Evolutionary conservation across 2,888 invertebrate species (phyloP).

Genomic region (Aspidiotus destructor): DNA sequence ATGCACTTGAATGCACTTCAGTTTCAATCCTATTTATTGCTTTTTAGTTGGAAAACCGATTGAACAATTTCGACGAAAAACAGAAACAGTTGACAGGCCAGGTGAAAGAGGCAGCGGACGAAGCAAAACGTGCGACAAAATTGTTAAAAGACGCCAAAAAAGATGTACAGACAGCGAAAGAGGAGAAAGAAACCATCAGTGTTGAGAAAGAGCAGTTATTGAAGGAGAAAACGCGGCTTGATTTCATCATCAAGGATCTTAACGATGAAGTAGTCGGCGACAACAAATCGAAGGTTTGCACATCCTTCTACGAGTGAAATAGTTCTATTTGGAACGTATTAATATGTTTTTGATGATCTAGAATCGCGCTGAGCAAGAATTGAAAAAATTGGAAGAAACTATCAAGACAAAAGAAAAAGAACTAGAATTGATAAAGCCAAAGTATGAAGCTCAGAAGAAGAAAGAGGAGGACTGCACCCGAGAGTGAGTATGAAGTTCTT

Average conservation of each 20-base stretch:
- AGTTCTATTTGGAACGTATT: too few relatives aligned
- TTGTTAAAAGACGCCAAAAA: conserved; percentile 83
- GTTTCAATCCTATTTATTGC: not conserved
- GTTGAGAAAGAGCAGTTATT: conserved; percentile 85
- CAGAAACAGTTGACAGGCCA: conserved; percentile 68
- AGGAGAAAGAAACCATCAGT: conserved; percentile 83
- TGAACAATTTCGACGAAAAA: conserved; percentile 71
- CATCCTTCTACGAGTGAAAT: not conserved
- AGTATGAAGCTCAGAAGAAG: conserved; percentile 86
- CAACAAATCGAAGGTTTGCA: conserved; percentile 69
- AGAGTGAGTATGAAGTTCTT: conserved; percentile 45
- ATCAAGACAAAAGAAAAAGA: conserved; percentile 84
- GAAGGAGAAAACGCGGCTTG: conserved; percentile 89
- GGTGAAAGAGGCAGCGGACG: conserved; percentile 63
- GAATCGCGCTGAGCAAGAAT: conserved; percentile 79
- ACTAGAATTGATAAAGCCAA: conserved; percentile 78
- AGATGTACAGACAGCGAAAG: conserved; percentile 72
- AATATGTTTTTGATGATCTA: conserved; percentile 38
- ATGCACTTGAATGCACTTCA: too few relatives aligned
- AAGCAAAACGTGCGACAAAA: conserved; percentile 55
- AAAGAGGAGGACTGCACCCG: conserved; percentile 86
- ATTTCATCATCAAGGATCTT: conserved; percentile 87
- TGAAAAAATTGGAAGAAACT: conserved; percentile 74
- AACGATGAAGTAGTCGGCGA: conserved; percentile 93
- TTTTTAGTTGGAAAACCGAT: conserved; percentile 59